A percentile compares a stretch with the other conserved stretches of the same genome.
phyloP scores from a whole-genome alignment of 2,888 invertebrate genomes.

The Sipha maydis region DNA sequence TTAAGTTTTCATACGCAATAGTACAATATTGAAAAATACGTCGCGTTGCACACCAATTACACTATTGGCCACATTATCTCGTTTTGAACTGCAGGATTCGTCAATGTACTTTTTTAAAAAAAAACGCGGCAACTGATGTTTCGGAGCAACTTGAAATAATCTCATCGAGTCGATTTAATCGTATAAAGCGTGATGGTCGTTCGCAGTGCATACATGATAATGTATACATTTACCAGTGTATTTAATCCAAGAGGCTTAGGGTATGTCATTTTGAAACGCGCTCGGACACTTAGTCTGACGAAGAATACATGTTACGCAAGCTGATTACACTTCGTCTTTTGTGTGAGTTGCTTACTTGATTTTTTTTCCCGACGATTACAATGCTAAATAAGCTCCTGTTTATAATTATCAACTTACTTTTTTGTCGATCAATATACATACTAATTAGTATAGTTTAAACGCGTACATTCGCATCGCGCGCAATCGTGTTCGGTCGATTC shows the following conservation, averaged over 20 bases:
- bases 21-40: too few species aligned
- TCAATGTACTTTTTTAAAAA: too few species aligned
- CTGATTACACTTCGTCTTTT: background rate
- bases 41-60: too few species aligned
- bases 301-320: conserved; percentile 2
- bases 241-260: background rate
- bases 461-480: background rate
- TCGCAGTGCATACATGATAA: background rate
- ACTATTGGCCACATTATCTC: too few species aligned
- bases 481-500: background rate
- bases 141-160: background rate
- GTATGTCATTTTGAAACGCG: background rate
- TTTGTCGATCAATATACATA: background rate
- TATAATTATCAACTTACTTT: background rate
- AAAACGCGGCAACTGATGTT: too few species aligned
- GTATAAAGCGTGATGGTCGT: background rate
- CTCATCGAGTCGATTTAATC: background rate
- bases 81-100: too few species aligned
- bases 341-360: background rate
- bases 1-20: too few species aligned
- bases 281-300: background rate
- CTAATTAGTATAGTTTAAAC: background rate
- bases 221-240: background rate
- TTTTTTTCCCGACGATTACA: background rate
- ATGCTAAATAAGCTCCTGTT: background rate